Base-by-base conservation (phyloP, 23 tunicate species). In the Clavelina lepadiformis region DNA sequence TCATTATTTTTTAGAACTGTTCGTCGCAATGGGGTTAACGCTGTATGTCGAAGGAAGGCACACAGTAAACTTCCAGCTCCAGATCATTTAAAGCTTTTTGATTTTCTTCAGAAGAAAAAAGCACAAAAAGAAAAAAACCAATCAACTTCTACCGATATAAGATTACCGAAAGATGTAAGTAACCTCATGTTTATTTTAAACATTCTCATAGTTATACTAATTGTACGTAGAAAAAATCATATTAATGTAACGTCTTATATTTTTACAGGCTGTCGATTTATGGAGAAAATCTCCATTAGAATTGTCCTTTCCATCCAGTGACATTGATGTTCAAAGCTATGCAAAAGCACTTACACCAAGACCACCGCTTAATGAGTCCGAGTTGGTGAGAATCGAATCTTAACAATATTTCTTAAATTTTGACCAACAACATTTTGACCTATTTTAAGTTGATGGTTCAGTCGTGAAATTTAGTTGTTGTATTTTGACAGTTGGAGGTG, bases 201-300 rank as follows among this genome's bases (percentile, higher is more conserved):
- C 49, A 8, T 41, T 41, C 49, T 41, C 15, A 11, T 15, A 41
- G 13, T 41, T 41, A 41, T 8, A 8, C 15, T 41, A 8, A 11
- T 41, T 15, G 15, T 8, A 41, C 49, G 49, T 8, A 41, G 15
- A 41, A 8, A 8, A 8, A 41, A 15, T 41, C 49, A 41, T 41
- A 41, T 41, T 41, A 41, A 41, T 44, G 15, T 11, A 11, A n/a
- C n/a, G n/a, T n/a, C n/a, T n/a, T n/a, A n/a, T 19, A 13, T 22
- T 54, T 31, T 62, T 3, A 20, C 58, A 80, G 77, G 54, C 35
- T 11, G 38, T 80, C 2, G 86, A 79, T 52, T 21, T 74, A 19
- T 87, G 96, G 86, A 51, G 71, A 18, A 87, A 67, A 33, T 4
- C 74, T 3, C 86, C 96, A 11, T 44, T 79, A 25, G 72, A 62